Evolutionary conservation across 2,113 vertebrate species (phyloP), one percentile per base, ranked within the genome.

Genomic region (Macrotus californicus): DNA sequence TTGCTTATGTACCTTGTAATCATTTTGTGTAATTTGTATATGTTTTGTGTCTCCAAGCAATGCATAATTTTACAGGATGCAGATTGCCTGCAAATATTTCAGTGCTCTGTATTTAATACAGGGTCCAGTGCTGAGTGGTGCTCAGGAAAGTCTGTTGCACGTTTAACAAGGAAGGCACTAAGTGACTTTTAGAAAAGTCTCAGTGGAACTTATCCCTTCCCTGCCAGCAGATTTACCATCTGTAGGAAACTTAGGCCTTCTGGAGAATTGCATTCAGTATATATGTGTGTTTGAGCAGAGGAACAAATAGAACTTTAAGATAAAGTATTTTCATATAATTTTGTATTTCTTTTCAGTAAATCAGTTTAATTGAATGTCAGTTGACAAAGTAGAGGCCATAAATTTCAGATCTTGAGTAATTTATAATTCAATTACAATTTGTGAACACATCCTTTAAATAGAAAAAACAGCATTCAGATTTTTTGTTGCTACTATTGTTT

Each of bases 21-120:
- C 67, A 79, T 87, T 96, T 90, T 94, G 64, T 84, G n/a, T 94
- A 85, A 83, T 90, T 89, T 93, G 41, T 95, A 10, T 94, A 76
- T 41, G 14, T 87, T 94, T 93, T 96, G 80, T 96, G 34, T 82
- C 36, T 89, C 70, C 59, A 90, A 81, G 39, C 39, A 61, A 81
- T 70, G 69, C 91, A 24, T 54, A 88, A 26, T 90, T 95, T 34
- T 82, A 85, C 72, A 81, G 36, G 41, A n/a, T 69, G 21, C 41
- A 73, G 24, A 59, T 85, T 75, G 36, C 81, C 54, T 96, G 77
- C 8, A 77, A 15, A 48, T 76, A 39, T 92, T 67, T 95, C 77
- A 82, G n/a, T 56, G 34, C 24, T 54, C 3, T 64, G 3, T 88
- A 2, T 94, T 91, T 84, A 85, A 84, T 29, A 54, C 31, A 77